These are phyloP conservation scores for Cyclargus thomasi DNA, from an alignment of 1,140 invertebrate species.

Conservation along the genomic window DNA sequence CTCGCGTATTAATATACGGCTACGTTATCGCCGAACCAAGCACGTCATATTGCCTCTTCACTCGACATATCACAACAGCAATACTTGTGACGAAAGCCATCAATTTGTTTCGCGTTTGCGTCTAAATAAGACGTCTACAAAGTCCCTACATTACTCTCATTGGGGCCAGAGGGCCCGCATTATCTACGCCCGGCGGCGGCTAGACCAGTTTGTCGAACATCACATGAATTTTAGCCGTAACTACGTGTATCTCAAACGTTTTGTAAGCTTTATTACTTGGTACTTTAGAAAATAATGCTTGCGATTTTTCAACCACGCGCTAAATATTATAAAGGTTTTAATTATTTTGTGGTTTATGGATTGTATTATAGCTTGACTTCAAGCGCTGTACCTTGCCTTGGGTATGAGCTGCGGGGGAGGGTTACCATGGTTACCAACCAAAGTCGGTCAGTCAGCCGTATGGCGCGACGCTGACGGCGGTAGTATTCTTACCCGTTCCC, in stretches of 20 bases:
- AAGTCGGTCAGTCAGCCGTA: no score
- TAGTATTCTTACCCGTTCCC: no score
- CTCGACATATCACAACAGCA: constrained; percentile 10
- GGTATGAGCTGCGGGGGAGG: no score
- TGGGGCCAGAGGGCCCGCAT: constrained; percentile 37
- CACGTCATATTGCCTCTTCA: neutral
- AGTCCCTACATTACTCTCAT: constrained; percentile 64
- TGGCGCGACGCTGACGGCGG: no score
- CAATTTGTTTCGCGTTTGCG: constrained; percentile 59
- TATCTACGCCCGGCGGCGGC: constrained; percentile 36
- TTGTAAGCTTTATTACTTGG: neutral
- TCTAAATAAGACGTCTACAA: constrained; percentile 70
- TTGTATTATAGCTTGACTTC: no score
- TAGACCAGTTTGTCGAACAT: constrained; percentile 25
- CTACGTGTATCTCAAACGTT: constrained; percentile 3
- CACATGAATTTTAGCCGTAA: constrained; percentile 26
- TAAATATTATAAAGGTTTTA: neutral
- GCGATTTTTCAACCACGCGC: neutral
- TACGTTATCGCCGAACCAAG: neutral
- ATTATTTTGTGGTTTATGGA: no score
- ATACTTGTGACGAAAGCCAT: constrained; percentile 62
- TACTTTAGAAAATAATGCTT: neutral
- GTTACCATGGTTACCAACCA: no score
- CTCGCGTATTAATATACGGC: no score
- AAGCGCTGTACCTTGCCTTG: no score